Conservation (phyloP, 2,113 vertebrate genomes). For the Ondatra zibethicus region DNA sequence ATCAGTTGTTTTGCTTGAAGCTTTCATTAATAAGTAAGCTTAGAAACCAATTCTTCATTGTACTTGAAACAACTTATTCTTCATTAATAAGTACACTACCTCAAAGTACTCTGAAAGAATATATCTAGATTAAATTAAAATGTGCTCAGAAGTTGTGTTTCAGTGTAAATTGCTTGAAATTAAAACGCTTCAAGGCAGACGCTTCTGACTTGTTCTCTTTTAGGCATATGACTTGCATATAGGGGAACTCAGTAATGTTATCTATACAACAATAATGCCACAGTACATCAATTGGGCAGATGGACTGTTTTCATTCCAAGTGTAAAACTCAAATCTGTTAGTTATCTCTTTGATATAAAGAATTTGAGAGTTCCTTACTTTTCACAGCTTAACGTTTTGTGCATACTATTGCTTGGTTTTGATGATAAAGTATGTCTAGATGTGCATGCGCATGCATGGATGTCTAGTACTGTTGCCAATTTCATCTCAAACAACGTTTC, state of each 20-base stretch:
- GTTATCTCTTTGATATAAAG: not conserved
- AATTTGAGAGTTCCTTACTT: not conserved
- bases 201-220: not conserved
- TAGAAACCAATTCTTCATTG: slow-evolving; percentile 55
- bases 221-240: not conserved
- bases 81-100: slow-evolving; percentile 52
- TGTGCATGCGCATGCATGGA: not conserved
- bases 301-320: not conserved
- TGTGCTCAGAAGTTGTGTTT: slow-evolving; percentile 53
- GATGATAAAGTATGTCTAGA: not conserved
- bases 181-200: slow-evolving; percentile 32
- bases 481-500: not conserved
- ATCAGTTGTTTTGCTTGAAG: slow-evolving; percentile 45
- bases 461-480: not conserved
- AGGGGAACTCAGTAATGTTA: not conserved
- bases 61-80: slow-evolving; percentile 64
- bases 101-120: slow-evolving; percentile 56
- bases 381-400: not conserved
- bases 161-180: slow-evolving; percentile 31
- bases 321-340: not conserved
- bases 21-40: slow-evolving; percentile 56
- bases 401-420: not conserved
- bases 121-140: slow-evolving; percentile 60
- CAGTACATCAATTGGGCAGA: not conserved
- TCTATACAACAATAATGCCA: not conserved